Evolutionary conservation across 2,888 invertebrate species (phyloP).

Genomic region (Eremobia ochroleuca): DNA sequence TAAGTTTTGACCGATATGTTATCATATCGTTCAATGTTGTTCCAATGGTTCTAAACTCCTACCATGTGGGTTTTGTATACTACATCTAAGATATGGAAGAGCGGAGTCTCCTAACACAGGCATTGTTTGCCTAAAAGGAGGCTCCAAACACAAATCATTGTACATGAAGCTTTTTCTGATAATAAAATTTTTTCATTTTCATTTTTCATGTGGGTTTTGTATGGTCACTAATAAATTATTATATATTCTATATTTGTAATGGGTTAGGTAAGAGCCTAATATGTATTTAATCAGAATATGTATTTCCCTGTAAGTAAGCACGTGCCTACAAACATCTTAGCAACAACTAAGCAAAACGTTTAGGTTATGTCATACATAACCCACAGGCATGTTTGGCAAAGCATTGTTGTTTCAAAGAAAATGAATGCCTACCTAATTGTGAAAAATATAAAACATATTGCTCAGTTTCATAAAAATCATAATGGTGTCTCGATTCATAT

Average conservation of each 20-base stretch:
- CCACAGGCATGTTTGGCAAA: not conserved
- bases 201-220: no score
- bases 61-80: no score
- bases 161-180: no score
- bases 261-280: not conserved
- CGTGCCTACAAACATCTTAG: no score
- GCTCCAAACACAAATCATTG: no score
- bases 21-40: not conserved
- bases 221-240: no score
- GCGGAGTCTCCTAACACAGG: no score
- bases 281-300: not conserved
- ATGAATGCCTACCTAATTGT: not conserved
- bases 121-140: no score
- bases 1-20: not conserved
- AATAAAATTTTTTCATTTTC: no score
- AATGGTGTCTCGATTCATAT: slow-evolving; percentile 1
- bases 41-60: no score
- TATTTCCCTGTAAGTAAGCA: slow-evolving; percentile 1
- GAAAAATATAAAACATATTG: not conserved
- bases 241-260: not conserved
- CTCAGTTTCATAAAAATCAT: not conserved
- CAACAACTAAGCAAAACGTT: not conserved
- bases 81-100: no score
- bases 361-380: not conserved
- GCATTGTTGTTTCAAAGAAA: not conserved